Percentiles rank a stretch among this genome's conserved stretches.
These are phyloP conservation scores for Tricholaema leucomelas DNA, from an alignment of 2,113 vertebrate genomes.

Conservation along the genomic window DNA sequence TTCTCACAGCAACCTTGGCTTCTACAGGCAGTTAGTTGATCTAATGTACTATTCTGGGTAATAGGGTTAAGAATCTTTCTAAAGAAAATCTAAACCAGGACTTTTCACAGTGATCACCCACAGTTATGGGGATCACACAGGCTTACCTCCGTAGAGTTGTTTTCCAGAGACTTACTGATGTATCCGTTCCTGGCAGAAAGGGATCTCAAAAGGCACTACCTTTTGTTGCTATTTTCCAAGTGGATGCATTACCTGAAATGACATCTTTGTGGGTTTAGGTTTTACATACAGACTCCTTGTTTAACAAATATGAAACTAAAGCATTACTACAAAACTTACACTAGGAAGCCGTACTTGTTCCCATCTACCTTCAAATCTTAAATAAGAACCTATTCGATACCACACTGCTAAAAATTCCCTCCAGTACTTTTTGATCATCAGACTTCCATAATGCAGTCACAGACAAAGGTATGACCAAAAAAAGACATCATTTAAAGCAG, in stretches of 20 bases:
- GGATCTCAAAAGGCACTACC: not conserved
- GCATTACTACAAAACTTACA: not conserved
- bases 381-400: not conserved
- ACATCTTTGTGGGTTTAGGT: not conserved
- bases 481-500: not conserved
- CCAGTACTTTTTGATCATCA: not conserved
- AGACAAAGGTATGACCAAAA: not conserved
- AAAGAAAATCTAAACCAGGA: not conserved
- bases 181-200: not conserved
- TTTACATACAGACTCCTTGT: not conserved
- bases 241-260: not conserved
- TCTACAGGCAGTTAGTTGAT: not conserved
- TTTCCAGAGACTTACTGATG: not conserved
- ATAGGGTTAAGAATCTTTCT: not conserved
- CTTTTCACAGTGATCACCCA: not conserved
- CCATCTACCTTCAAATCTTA: not conserved
- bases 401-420: not conserved
- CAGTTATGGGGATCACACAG: rapidly evolving
- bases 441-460: not conserved
- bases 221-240: not conserved
- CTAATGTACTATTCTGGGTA: not conserved
- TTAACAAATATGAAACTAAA: not conserved
- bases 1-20: not conserved
- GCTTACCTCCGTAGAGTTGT: not conserved
- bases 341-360: not conserved